Evolutionary conservation across 2,797 vertebrate species (phyloP), one percentile per base, ranked within the genome.

Genomic region (Aselliscus stoliczkanus): DNA sequence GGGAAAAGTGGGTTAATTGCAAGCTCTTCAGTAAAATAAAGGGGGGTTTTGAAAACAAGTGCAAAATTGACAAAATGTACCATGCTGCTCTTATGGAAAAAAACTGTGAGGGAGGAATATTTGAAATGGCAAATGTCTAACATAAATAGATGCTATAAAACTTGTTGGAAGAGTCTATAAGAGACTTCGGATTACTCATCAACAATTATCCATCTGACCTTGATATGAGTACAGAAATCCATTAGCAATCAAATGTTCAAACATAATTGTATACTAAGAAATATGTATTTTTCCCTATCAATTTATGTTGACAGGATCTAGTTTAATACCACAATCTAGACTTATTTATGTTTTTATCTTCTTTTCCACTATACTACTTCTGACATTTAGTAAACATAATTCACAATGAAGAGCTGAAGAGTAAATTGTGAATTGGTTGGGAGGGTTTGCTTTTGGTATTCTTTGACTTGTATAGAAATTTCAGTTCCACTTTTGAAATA

Each of bases 1-100:
- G 98, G 96, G 97, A 98, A 97, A 98, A 98, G 97, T 97, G 98
- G 98, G 97, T 97, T 98, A 99, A 99, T 98, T 98, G 98, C 98
- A 98, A 98, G 97, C 98, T 98, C 98, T 98, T 98, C 97, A 98
- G 97, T 76, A 95, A 98, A 98, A 98, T 98, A 98, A 98, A 98
- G 96, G 94, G 98, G 97, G 97, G 97, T 97, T 98, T 98, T 97
- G 97, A 97, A 98, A 98, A 98, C 98, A 98, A 98, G 96, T 97
- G 84, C 79, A 96, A 97, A 98, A 97, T 58, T 98, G 98, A 98
- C 98, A 98, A 98, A 98, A 98, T 96, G 97, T 76, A 96, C 93
- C 95, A 93, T 88, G 27, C 95, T 96, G 97, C 96, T 98, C 97
- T 98, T 98, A 83, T 34, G 54, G 39, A 80, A 82, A 62, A 97